phyloP scores from a whole-genome alignment of 2,797 vertebrate species.

The Cuculus canorus region DNA sequence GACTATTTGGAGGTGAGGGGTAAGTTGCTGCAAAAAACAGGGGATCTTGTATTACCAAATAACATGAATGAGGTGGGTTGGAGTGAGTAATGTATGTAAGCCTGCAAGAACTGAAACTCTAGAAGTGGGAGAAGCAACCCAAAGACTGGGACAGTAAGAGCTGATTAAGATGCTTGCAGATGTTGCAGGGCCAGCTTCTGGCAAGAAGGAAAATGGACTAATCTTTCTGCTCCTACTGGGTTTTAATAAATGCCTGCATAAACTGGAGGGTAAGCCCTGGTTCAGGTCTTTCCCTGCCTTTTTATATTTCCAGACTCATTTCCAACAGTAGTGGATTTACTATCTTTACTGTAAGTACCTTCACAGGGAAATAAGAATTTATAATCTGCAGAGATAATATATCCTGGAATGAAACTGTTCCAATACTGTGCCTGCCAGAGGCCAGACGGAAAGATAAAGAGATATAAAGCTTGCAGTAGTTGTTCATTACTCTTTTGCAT shows the following conservation, averaged over 20 bases:
- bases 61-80: background rate
- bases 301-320: background rate
- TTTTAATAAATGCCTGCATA: conserved; percentile 17
- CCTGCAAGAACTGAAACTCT: background rate
- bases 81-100: rapidly evolving
- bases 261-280: background rate
- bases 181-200: background rate
- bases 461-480: background rate
- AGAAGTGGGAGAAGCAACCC: background rate
- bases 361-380: conserved; percentile 42
- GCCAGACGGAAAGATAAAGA: conserved; percentile 23
- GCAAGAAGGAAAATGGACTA: background rate
- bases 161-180: background rate
- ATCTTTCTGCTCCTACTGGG: background rate
- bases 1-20: background rate
- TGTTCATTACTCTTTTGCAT: background rate
- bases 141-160: background rate
- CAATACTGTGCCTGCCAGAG: conserved; percentile 42
- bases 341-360: conserved; percentile 21
- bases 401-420: conserved; percentile 22
- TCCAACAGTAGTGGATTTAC: conserved; percentile 28
- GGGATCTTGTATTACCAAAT: background rate
- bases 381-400: conserved; percentile 43
- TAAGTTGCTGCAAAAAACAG: rapidly evolving
- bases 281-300: background rate